Conservation (phyloP, 2,888 invertebrate genomes). For the Apotomis betuletana region DNA sequence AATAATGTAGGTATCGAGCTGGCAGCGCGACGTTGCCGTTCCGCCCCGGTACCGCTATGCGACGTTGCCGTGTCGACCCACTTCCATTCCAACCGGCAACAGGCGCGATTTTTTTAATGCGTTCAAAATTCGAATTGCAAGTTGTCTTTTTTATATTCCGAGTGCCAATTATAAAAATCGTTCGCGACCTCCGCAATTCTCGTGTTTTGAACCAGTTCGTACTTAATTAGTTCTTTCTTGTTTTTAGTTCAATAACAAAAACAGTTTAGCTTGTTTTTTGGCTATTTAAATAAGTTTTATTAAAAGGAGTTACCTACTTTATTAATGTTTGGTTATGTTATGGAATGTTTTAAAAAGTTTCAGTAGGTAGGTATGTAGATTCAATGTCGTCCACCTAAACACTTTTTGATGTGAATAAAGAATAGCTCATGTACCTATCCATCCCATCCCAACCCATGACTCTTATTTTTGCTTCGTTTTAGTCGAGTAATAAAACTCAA, state of each 20-base stretch:
- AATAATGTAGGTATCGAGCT: conserved; percentile 43
- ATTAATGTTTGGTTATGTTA: not conserved
- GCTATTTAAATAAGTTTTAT: not conserved
- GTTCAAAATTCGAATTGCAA: conserved; percentile 64
- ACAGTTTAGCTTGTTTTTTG: not conserved
- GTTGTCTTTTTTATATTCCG: conserved; percentile 53
- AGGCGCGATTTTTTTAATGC: conserved; percentile 61
- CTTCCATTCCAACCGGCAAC: conserved; percentile 60
- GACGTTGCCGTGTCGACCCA: conserved; percentile 68
- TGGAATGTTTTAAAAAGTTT: not conserved
- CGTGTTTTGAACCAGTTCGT: not conserved
- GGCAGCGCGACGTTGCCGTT: conserved; percentile 57
- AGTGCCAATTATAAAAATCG: conserved; percentile 29
- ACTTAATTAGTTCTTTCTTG: not conserved
- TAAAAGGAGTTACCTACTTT: not conserved
- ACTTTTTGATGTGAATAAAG: not conserved
- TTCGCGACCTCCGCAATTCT: conserved; percentile 12
- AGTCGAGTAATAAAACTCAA: too few relatives aligned
- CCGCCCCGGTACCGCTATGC: conserved; percentile 67
- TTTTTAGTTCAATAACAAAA: not conserved
- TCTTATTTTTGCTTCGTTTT: too few relatives aligned
- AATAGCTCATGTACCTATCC: too few relatives aligned
- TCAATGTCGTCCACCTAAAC: not conserved
- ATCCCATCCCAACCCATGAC: too few relatives aligned
- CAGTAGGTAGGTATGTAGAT: not conserved